phyloP scores from a whole-genome alignment of 2,888 invertebrate genomes.

The Eristalis pertinax region DNA sequence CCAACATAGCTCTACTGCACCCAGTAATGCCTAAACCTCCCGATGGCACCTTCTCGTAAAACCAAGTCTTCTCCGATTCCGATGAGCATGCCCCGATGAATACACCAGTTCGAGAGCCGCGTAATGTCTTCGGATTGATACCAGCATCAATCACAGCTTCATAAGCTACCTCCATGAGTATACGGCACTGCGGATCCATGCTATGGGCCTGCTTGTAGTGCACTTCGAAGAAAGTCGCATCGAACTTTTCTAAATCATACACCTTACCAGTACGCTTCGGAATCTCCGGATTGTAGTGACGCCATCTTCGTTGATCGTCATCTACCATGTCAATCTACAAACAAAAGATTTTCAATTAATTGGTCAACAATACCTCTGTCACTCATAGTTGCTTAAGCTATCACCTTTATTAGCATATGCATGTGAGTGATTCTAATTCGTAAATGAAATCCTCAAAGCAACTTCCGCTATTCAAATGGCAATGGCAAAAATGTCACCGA shows the following conservation, averaged over 20 bases:
- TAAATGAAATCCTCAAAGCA: no score
- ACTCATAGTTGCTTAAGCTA: no score
- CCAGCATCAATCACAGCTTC: slow-evolving; percentile 91
- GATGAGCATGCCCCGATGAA: slow-evolving; percentile 88
- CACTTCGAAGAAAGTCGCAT: slow-evolving; percentile 89
- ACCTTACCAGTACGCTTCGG: slow-evolving; percentile 89
- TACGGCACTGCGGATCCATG: slow-evolving; percentile 90
- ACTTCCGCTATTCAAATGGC: no score
- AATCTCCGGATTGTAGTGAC: slow-evolving; percentile 86
- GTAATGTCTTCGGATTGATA: slow-evolving; percentile 85
- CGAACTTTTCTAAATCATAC: slow-evolving; percentile 87
- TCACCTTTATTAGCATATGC: no score
- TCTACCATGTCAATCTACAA: slow-evolving; percentile 90
- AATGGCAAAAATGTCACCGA: no score
- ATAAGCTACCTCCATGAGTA: slow-evolving; percentile 89
- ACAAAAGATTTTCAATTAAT: neutral
- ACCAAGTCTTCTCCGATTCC: slow-evolving; percentile 88
- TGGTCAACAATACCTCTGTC: no score
- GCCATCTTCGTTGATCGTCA: slow-evolving; percentile 90
- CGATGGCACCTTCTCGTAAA: slow-evolving; percentile 85
- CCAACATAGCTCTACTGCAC: slow-evolving; percentile 95
- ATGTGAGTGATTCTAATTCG: no score
- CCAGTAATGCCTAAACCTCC: slow-evolving; percentile 83
- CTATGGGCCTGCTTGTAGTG: slow-evolving; percentile 89
- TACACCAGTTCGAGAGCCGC: slow-evolving; percentile 88